Percentiles rank a stretch among this genome's conserved stretches.
Evolutionary conservation across 1,140 invertebrate species (phyloP).

Genomic region (Drosophila chauvacae): DNA sequence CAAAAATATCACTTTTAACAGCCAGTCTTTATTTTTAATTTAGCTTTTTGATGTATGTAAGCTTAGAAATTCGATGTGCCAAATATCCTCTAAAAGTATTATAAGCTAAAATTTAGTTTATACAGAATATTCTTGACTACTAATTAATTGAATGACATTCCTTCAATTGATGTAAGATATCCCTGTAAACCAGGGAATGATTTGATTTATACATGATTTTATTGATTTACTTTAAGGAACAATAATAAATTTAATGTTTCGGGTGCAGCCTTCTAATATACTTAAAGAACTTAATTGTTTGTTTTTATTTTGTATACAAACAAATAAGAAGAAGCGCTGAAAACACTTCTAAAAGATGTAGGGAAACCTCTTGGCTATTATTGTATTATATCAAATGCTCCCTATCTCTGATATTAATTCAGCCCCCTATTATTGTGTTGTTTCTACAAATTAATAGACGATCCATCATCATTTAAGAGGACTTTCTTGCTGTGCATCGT

Average conservation of each 20-base stretch:
- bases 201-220: no score
- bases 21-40: not conserved
- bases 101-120: not conserved
- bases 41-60: not conserved
- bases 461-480: slow-evolving; percentile 21
- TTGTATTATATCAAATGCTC: not conserved
- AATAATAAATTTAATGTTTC: not conserved
- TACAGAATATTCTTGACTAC: no score
- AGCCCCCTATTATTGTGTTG: not conserved
- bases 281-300: not conserved
- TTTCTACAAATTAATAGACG: slow-evolving; percentile 1
- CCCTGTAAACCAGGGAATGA: no score
- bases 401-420: slow-evolving; percentile 1
- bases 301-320: not conserved
- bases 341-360: not conserved
- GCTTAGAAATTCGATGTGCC: not conserved
- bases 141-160: no score
- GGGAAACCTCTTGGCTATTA: not conserved
- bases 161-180: no score
- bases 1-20: slow-evolving; percentile 4
- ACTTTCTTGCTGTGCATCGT: slow-evolving; percentile 21
- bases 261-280: no score
- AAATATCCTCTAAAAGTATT: not conserved
- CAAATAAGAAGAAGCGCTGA: not conserved
- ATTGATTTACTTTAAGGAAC: not conserved